These are phyloP conservation scores for Naso thynnoides DNA, from an alignment of 2,797 vertebrate species.

Conservation along the genomic window DNA sequence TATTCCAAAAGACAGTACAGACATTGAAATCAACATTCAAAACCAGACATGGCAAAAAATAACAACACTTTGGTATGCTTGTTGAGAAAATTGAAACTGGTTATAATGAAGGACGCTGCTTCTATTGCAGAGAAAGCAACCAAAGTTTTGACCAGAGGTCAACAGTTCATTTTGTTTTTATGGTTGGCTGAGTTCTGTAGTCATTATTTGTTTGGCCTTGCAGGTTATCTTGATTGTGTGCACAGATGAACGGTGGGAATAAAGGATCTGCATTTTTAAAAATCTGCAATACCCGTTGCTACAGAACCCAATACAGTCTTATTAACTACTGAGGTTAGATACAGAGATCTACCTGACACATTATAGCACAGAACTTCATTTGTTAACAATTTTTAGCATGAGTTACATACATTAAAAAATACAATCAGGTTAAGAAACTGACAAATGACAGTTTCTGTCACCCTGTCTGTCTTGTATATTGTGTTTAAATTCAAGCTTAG, in stretches of 20 bases:
- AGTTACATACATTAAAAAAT: neutral
- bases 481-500: neutral
- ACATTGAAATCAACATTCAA: neutral
- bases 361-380: neutral
- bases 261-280: neutral
- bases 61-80: neutral
- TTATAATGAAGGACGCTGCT: neutral
- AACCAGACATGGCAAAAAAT: neutral
- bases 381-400: neutral
- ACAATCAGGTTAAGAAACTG: fast-evolving
- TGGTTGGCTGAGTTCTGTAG: neutral
- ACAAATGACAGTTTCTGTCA: neutral
- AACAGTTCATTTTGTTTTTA: neutral
- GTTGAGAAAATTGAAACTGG: neutral
- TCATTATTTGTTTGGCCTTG: neutral
- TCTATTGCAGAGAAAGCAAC: neutral
- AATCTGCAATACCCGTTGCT: neutral
- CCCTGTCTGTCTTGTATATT: neutral
- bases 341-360: neutral
- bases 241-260: neutral
- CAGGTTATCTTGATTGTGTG: slow-evolving; percentile 6
- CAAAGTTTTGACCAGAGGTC: neutral
- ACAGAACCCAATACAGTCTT: neutral
- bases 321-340: neutral
- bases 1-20: slow-evolving; percentile 1